Evolutionary conservation across 2,888 invertebrate genomes (phyloP).

Genomic region (Pilophorus perplexus): DNA sequence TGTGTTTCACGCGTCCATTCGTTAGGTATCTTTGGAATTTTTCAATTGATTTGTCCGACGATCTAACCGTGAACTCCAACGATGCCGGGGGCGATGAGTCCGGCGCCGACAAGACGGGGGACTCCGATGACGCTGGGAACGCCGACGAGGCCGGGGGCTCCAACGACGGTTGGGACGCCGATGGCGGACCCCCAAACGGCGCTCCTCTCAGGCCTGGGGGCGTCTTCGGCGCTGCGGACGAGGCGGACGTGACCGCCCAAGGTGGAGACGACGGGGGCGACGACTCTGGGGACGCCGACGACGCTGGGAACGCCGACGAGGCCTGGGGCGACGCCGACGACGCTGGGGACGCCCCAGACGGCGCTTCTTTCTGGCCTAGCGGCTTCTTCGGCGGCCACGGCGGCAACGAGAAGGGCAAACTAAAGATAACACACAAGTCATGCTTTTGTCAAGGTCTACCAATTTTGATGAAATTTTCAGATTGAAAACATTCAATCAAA

Average conservation of each 20-base stretch:
- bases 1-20: too few species aligned
- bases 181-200: not conserved
- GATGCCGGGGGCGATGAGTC: not conserved
- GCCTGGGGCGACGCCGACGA: not conserved
- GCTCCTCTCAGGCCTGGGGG: not conserved
- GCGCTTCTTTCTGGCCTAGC: constrained; percentile 1
- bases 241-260: not conserved
- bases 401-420: constrained; percentile 17
- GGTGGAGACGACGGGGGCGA: not conserved
- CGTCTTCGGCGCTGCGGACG: not conserved
- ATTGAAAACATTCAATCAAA: not conserved
- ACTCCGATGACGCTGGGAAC: not conserved
- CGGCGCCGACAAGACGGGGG: too few species aligned
- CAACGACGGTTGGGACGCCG: not conserved
- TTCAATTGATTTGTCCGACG: not conserved
- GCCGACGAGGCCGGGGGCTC: constrained; percentile 17
- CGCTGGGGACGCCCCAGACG: not conserved
- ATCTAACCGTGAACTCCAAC: constrained; percentile 11
- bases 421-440: too few species aligned
- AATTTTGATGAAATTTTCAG: too few species aligned
- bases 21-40: not conserved
- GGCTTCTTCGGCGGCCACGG: constrained; percentile 13
- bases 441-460: too few species aligned
- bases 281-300: constrained; percentile 13
- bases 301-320: not conserved